Evolutionary conservation across 2,888 invertebrate species (phyloP), one percentile per base, ranked within the genome.

Genomic region (Dryococelus australis): DNA sequence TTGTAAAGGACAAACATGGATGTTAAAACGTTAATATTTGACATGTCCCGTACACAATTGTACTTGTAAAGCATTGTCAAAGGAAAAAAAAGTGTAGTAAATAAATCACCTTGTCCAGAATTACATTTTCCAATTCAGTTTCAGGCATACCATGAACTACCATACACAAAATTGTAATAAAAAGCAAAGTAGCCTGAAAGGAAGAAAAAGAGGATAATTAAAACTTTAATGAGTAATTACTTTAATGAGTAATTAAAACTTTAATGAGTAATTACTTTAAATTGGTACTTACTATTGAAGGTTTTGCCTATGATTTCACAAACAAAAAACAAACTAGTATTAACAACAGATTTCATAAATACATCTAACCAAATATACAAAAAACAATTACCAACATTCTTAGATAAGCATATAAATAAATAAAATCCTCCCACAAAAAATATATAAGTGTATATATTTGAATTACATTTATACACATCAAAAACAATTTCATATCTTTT

Each of bases 231-330:
- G 65, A 24, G 8, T 24, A n/a, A 20, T 0, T 65, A 3, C 65
- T 65, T 65, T 9, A 65, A 65, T 12, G 35, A 83, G n/a, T 2
- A 5, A 65, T 16, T 12, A 65, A 65, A 65, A 65, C 10, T 8
- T 16, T n/a, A 65, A 16, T 65, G 65, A 24, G 8, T 24, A n/a
- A 20, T 0, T 65, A 3, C 65, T 65, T 65, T 9, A 65, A 65
- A 35, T 35, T 28, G 24, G 43, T 85, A 94, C 94, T 94, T 94
- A 94, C 94, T 93, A 94, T 93, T 92, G 93, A 93, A 90, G 94
- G 94, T 92, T 94, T 95, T 91, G 94, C 94, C 94, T 94, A 92
- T 90, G 90, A 90, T 79, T 84, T 85, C 79, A 79, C 87, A 81
- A 90, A 89, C 89, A 89, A 86, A 89, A 88, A 87, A 89, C 87